Evolutionary conservation across 1,140 invertebrate genomes (phyloP), one percentile per base, ranked within the genome.

Genomic region (Phortica variegata): DNA sequence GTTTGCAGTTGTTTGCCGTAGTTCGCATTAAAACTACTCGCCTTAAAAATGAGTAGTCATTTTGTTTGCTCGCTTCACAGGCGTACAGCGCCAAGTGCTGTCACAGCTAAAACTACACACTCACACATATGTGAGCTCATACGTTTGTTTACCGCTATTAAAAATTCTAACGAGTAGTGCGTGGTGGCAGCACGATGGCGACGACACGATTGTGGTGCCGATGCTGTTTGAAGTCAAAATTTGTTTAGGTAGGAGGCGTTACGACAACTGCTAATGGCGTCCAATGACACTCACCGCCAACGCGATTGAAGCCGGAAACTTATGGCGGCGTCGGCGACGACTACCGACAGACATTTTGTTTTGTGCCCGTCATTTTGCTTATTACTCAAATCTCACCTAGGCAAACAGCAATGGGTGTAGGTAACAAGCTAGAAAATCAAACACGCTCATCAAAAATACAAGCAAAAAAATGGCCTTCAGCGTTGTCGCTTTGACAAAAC

Each of bases 301-400:
- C 26, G 10, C 12, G n/a, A 16, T 29, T 3, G 23, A 15, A 36
- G 29, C 10, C 47, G 46, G 9, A 4, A 26, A n/a, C 8, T 19
- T 9, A 48, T 52, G 52, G 55, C 45, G 52, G 56, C 59, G 58
- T 50, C 54, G 31, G 46, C 46, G 47, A 50, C 49, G 41, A 56
- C 38, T 43, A 42, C 56, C 48, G 59, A 65, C 70, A 63, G 69
- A 73, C 70, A 73, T 73, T 73, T 73, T 73, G 70, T 73, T 73
- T 73, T 70, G 62, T 73, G 70, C 70, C 70, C 70, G 70, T 73
- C 70, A 73, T 73, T 73, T 73, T 73, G 70, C 70, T 73, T 73
- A 73, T 73, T 73, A 56, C 60, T 61, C 60, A 65, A 70, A 70
- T 49, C 42, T 44, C 38, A 49, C 55, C 52, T 63, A 59, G 70